Evolutionary conservation across 2,888 invertebrate species (phyloP).

Genomic region (Himalopsyche tibetana): DNA sequence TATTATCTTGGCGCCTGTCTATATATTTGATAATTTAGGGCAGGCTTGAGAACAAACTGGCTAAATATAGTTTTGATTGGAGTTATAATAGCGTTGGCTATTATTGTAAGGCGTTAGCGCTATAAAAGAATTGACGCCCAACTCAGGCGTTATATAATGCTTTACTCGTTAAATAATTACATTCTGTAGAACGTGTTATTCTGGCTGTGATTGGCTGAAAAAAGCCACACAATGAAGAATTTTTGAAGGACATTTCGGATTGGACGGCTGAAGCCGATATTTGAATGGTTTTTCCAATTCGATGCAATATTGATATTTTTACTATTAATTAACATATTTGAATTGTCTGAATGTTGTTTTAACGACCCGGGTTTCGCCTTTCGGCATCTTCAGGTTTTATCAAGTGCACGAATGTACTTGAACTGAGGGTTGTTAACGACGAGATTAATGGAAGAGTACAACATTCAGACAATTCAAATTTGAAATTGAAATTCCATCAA

Average conservation of each 20-base stretch:
- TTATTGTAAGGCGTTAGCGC: not conserved
- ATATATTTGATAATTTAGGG: not conserved
- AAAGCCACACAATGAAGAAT: not conserved
- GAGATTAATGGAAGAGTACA: no score
- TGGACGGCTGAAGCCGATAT: no score
- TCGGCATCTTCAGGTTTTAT: no score
- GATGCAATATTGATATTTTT: no score
- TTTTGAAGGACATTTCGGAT: not conserved
- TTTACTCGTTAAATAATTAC: slow-evolving; percentile 18
- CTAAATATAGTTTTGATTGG: not conserved
- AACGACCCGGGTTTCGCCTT: no score
- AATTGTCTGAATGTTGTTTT: no score
- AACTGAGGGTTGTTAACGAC: no score
- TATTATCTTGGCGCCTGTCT: not conserved
- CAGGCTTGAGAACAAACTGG: not conserved
- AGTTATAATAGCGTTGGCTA: not conserved
- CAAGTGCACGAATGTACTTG: no score
- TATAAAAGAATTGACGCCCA: slow-evolving; percentile 3
- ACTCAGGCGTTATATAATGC: slow-evolving; percentile 16
- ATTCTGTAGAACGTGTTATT: slow-evolving; percentile 13
- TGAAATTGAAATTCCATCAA: no score
- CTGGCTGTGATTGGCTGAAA: slow-evolving; percentile 26
- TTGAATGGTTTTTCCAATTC: no score
- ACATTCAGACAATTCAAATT: no score
- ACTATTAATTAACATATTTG: no score